Conservation (phyloP, 53 echinoderm and acorn worm genomes). For the Echinarachnius parma region DNA sequence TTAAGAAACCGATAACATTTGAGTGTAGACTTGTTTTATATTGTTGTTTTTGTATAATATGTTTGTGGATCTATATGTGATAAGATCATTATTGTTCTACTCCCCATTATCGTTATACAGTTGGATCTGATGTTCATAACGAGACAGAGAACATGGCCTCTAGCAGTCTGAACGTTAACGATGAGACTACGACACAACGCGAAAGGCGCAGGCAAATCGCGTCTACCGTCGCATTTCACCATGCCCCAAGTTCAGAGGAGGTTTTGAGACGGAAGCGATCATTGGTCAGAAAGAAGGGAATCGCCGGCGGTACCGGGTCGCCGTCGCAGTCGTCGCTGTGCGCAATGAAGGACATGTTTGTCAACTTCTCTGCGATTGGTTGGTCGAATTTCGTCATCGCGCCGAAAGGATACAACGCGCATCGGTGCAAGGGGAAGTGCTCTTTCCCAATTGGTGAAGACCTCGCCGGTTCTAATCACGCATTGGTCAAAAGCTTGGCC, state of each 20-base stretch:
- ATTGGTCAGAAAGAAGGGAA: constrained; percentile 18
- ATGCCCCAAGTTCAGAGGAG: constrained; percentile 3
- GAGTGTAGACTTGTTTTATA: no score
- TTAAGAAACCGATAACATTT: no score
- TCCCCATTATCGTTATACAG: no score
- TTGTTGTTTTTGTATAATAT: no score
- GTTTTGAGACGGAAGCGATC: constrained; percentile 25
- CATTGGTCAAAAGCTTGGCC: constrained; percentile 76
- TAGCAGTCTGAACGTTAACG: no score
- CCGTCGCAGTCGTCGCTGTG: constrained; percentile 29
- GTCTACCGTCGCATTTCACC: constrained; percentile 11
- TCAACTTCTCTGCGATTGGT: constrained; percentile 81
- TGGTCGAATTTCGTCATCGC: constrained; percentile 86
- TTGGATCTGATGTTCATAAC: no score
- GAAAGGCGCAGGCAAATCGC: no score
- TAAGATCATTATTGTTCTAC: no score
- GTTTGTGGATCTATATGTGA: no score
- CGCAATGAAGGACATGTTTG: constrained; percentile 63
- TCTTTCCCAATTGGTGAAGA: constrained; percentile 61
- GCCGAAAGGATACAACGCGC: constrained; percentile 76
- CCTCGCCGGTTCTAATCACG: constrained; percentile 67
- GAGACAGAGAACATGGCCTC: no score
- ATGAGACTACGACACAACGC: no score
- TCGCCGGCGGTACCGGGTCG: background rate
- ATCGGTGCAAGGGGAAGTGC: constrained; percentile 73